A percentile compares a stretch with the other conserved stretches of the same genome.
Evolutionary conservation across 2,797 vertebrate genomes (phyloP).

Genomic region (Fistularia commersonii): DNA sequence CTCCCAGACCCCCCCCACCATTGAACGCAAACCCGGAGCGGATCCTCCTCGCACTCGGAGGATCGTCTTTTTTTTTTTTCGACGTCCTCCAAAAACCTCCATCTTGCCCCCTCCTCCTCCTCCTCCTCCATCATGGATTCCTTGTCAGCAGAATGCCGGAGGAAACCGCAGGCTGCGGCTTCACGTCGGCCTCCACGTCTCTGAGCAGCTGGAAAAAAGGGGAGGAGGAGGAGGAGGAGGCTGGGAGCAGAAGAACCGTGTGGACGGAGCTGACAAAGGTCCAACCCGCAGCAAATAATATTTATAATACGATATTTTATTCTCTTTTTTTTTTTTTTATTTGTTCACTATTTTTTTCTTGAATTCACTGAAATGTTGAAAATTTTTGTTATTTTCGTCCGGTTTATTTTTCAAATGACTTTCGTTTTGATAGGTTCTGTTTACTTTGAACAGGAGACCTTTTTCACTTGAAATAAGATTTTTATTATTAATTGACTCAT

Average conservation of each 20-base stretch:
- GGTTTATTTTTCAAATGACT: too few relatives aligned
- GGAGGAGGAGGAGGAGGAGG: neutral
- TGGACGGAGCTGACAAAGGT: conserved; percentile 14
- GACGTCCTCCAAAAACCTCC: conserved; percentile 25
- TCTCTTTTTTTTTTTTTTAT: too few relatives aligned
- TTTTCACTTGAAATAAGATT: too few relatives aligned
- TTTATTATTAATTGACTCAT: too few relatives aligned
- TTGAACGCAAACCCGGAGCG: too few relatives aligned
- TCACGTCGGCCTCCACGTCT: conserved; percentile 48
- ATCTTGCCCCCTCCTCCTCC: conserved; percentile 26
- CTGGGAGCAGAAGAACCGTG: conserved; percentile 30
- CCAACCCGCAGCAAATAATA: conserved; percentile 10
- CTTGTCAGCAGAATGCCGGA: conserved; percentile 73
- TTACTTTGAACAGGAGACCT: too few relatives aligned
- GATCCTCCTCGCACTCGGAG: too few relatives aligned
- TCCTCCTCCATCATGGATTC: conserved; percentile 48
- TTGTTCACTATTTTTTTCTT: too few relatives aligned
- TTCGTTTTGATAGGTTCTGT: too few relatives aligned
- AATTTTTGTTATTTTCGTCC: too few relatives aligned
- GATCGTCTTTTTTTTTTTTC: conserved; percentile 13
- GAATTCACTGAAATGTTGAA: too few relatives aligned
- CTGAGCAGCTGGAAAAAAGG: conserved; percentile 23
- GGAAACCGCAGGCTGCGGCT: conserved; percentile 69
- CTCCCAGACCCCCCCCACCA: too few relatives aligned
- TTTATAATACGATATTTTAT: neutral